Evolutionary conservation across 2,888 invertebrate species (phyloP), one percentile per base, ranked within the genome.

Genomic region (Campoplex nolae): DNA sequence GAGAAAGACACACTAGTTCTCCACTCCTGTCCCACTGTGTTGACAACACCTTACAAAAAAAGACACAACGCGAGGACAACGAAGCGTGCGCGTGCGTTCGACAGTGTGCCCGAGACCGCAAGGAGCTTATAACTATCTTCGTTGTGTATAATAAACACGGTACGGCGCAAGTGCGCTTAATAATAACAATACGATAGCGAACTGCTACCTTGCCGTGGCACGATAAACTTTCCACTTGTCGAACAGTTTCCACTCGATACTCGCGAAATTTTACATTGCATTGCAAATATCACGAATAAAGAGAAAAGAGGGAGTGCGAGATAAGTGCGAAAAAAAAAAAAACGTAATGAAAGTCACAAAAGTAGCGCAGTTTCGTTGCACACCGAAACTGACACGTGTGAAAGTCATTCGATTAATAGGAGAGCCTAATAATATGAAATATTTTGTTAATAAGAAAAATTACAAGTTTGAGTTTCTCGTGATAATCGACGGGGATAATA

Each of bases 131-230:
- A 67, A 23, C 32, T 65, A 73, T 74, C 16, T 16, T 45, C 77
- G 32, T 38, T 67, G 35, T 75, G n/a, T 71, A n/a, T 56, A 23
- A 74, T 67, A 75, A 75, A 56, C 58, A 38, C 32, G 38, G 51
- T 45, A 79, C 58, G 42, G 62, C 78, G 79, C 56, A 76, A 42
- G 83, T 81, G 86, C 89, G 90, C 89, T 58, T 58, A 70, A 45
- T 91, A 92, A 92, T 91, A 92, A 92, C 90, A 89, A 92, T 91
- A 91, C 86, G 71, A 54, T 23, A 23, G 6, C 87, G 88, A 87
- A 84, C 89, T 88, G 92, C 92, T 92, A 91, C 90, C 92, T 92
- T 87, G 89, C 89, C 85, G 90, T 62, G 83, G 77, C 78, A 90
- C 83, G 70, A 84, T 74, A 89, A 91, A 91, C 91, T 91, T 90